phyloP scores from a whole-genome alignment of 2,888 invertebrate species.

The Diarsia rubi region DNA sequence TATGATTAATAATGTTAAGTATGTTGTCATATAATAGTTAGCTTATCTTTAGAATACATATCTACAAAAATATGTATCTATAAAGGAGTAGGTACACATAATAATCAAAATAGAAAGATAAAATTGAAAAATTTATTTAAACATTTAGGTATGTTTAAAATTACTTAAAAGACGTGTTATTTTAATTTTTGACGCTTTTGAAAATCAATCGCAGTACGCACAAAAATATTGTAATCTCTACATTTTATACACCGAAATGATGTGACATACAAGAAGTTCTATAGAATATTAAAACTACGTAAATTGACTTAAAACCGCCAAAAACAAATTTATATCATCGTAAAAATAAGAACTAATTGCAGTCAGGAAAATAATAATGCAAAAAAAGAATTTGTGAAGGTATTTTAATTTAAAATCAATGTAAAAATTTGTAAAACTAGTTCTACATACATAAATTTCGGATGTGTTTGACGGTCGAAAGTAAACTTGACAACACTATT shows the following conservation, averaged over 20 bases:
- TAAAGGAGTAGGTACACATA: neutral
- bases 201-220: constrained; percentile 41
- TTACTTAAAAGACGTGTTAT: neutral
- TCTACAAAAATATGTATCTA: constrained; percentile 3
- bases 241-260: constrained; percentile 27
- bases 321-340: neutral
- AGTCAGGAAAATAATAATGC: neutral
- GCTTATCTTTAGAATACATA: neutral
- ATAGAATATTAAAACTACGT: constrained; percentile 21
- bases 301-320: constrained; percentile 22
- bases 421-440: neutral
- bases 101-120: neutral
- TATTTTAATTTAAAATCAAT: neutral
- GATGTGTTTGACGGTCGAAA: constrained; percentile 28
- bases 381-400: constrained; percentile 1
- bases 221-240: neutral
- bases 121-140: neutral
- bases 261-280: constrained; percentile 38
- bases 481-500: neutral
- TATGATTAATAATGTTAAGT: neutral
- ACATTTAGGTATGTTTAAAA: neutral
- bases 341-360: constrained; percentile 33
- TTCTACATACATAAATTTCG: neutral
- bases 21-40: neutral
- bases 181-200: neutral